Conservation (phyloP, 2,888 invertebrate genomes). For the Eristalis pertinax region DNA sequence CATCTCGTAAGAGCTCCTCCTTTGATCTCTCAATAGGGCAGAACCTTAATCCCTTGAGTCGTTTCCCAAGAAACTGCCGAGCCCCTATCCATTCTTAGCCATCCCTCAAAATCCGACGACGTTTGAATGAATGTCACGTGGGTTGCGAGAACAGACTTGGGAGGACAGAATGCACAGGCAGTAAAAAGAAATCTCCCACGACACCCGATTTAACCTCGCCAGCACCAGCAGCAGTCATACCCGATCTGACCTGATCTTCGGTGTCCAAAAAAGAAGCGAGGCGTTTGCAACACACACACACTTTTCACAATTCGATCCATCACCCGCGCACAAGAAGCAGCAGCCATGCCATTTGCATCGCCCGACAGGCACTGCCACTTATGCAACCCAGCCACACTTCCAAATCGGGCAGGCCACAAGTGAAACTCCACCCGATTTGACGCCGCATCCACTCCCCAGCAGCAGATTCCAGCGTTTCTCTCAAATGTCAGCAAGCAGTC, state of each 20-base stretch:
- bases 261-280: not conserved
- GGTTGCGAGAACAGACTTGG: no score
- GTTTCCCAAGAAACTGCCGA: not conserved
- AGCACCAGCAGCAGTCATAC: not conserved
- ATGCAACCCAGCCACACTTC: slow-evolving; percentile 11
- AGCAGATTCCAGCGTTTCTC: slow-evolving; percentile 49
- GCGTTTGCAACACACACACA: not conserved
- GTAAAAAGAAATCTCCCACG: not conserved
- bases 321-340: not conserved
- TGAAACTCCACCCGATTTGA: slow-evolving; percentile 54
- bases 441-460: slow-evolving; percentile 3
- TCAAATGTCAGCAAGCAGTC: slow-evolving; percentile 67
- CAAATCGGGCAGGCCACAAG: slow-evolving; percentile 51
- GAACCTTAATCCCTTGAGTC: no score
- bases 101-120: no score
- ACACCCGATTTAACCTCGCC: not conserved
- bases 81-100: no score
- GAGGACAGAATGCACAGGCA: not conserved
- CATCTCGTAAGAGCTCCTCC: no score
- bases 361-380: not conserved
- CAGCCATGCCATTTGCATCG: not conserved
- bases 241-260: not conserved
- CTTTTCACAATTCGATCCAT: not conserved
- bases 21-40: no score
- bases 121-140: not conserved